Conservation (phyloP, 1,140 invertebrate genomes). For the Atta colombica region DNA sequence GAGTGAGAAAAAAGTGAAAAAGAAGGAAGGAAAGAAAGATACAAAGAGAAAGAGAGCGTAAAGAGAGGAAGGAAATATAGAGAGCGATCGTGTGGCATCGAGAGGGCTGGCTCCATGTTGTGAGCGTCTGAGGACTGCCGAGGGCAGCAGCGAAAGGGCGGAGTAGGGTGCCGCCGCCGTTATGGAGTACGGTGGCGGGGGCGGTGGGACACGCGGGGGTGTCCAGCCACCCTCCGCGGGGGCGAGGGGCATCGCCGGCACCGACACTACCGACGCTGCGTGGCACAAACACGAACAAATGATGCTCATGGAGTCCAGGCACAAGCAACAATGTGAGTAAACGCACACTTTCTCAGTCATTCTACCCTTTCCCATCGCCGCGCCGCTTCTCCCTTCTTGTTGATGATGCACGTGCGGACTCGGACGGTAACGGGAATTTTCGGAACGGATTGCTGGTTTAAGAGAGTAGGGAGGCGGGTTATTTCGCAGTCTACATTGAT, state of each 20-base stretch:
- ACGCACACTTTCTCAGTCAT: constrained; percentile 34
- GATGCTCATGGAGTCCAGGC: constrained; percentile 86
- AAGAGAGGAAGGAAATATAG: constrained; percentile 47
- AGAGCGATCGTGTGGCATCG: constrained; percentile 69
- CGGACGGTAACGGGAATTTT: constrained; percentile 19
- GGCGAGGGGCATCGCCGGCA: constrained; percentile 82
- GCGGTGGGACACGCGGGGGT: constrained; percentile 82
- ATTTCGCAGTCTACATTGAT: constrained; percentile 28
- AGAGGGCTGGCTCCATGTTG: constrained; percentile 80
- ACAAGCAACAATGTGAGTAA: constrained; percentile 85
- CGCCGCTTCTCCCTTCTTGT: not conserved
- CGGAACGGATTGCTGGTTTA: constrained; percentile 12
- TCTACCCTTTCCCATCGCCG: not conserved
- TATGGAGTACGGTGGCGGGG: constrained; percentile 84
- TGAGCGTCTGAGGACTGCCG: constrained; percentile 79
- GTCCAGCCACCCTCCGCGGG: constrained; percentile 84
- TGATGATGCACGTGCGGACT: constrained; percentile 6
- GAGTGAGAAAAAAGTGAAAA: constrained; percentile 3
- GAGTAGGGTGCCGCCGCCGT: constrained; percentile 80
- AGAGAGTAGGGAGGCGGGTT: not conserved
- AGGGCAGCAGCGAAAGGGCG: constrained; percentile 82
- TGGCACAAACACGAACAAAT: constrained; percentile 86
- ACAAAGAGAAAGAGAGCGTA: not conserved
- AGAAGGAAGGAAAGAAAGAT: constrained; percentile 8
- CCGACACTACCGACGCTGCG: constrained; percentile 85